phyloP scores from a whole-genome alignment of 1,140 invertebrate genomes.

The Cherax destructor region DNA sequence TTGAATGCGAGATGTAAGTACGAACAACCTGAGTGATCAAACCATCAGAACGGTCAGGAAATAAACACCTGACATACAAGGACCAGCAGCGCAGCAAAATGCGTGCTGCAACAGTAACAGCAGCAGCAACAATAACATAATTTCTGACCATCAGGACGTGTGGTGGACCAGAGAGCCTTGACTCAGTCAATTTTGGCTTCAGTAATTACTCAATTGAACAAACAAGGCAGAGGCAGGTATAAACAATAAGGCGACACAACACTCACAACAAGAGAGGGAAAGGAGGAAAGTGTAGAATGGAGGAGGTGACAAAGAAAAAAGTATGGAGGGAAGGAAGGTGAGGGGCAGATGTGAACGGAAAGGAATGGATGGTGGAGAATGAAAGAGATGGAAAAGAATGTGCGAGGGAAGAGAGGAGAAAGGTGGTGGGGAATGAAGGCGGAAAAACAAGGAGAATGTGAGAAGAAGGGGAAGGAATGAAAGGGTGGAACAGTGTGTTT shows the following conservation, averaged over 20 bases:
- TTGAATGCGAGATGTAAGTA: no score
- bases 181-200: background rate
- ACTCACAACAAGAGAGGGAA: background rate
- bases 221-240: constrained; percentile 25
- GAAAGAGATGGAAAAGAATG: background rate
- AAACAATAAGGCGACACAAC: constrained; percentile 1
- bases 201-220: background rate
- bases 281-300: background rate
- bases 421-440: background rate
- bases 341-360: background rate
- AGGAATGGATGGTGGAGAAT: background rate
- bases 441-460: background rate
- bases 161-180: background rate
- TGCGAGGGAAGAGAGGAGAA: background rate
- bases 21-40: no score
- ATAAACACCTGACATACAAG: no score
- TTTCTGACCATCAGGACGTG: background rate
- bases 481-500: background rate
- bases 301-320: background rate
- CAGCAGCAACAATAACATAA: background rate
- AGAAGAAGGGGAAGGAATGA: background rate
- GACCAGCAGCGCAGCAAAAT: no score
- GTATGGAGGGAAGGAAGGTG: background rate
- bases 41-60: no score
- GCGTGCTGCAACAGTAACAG: background rate